Base-by-base conservation (phyloP, 2,113 vertebrate genomes). In the Phocoena phocoena region DNA sequence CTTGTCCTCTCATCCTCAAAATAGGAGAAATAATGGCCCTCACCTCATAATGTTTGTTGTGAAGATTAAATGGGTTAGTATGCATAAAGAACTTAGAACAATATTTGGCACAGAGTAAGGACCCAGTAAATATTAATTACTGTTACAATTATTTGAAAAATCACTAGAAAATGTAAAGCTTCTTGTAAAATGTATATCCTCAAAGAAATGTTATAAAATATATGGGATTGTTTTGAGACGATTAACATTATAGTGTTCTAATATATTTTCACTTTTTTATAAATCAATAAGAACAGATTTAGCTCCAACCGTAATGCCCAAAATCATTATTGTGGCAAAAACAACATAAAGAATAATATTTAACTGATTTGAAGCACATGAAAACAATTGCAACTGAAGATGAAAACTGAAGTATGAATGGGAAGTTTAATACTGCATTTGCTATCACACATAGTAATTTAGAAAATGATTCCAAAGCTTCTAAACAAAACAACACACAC, bases 131-230 rank as follows among this genome's bases (percentile, higher is more conserved):
- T 90, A 31, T 36, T 83, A 44, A 76, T 96, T 94, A 84, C 26
- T 55, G 47, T 96, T 76, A n/a, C 55, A 65, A 84, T 94, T 88
- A 77, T 71, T 65, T 90, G 58, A 90, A 76, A 90, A 81, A 89
- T 25, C 63, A 82, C 15, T 38, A 28, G 83, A 65, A 97, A 86
- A 86, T 60, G 6, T 83, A 77, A 89, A 67, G 15, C 12, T 83
- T 84, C 26, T 84, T 58, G 28, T 83, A 93, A 94, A 97, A 94
- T 81, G 25, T 71, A 71, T 85, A 84, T 44, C 11, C 18, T 18
- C 15, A 50, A 80, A 53, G 23, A 88, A 88, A 85, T 62, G 2
- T 50, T 76, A 81, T 86, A 81, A 92, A 91, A 63, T 58, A 81
- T 10, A n/a, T 38, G 5, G 2, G 9, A 81, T 36, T 71, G 18